These are phyloP conservation scores for Oligia fasciuncula DNA, from an alignment of 2,888 invertebrate species.

Conservation along the genomic window DNA sequence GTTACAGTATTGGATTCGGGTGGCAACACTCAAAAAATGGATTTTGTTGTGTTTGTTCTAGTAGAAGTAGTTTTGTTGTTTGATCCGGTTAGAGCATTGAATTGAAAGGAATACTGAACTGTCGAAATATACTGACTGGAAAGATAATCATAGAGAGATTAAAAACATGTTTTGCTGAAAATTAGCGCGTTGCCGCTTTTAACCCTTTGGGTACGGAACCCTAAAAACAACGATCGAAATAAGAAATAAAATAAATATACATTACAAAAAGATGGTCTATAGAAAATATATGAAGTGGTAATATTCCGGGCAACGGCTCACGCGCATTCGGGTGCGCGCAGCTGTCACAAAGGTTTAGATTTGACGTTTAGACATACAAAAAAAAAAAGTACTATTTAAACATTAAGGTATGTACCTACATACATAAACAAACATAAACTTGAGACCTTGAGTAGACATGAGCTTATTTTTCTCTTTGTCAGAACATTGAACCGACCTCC, in stretches of 20 bases:
- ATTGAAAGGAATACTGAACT: neutral
- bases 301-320: too few species aligned
- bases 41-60: constrained; percentile 8
- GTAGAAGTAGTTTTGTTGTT: neutral
- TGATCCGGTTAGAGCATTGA: neutral
- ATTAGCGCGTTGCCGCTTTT: neutral
- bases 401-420: constrained; percentile 1
- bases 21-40: constrained; percentile 23
- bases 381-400: neutral
- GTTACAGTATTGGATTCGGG: constrained; percentile 41
- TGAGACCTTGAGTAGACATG: neutral
- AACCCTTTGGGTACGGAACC: too few species aligned
- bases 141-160: neutral
- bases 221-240: too few species aligned
- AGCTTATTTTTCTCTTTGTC: constrained; percentile 21
- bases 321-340: too few species aligned
- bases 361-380: too few species aligned
- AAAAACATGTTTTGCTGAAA: neutral
- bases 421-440: neutral
- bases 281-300: too few species aligned
- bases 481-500: constrained; percentile 23
- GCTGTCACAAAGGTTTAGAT: too few species aligned
- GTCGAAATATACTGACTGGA: neutral
- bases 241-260: too few species aligned
- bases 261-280: too few species aligned